Conservation (phyloP, 1,140 invertebrate species). For the Ptiloglossa arizonensis region DNA sequence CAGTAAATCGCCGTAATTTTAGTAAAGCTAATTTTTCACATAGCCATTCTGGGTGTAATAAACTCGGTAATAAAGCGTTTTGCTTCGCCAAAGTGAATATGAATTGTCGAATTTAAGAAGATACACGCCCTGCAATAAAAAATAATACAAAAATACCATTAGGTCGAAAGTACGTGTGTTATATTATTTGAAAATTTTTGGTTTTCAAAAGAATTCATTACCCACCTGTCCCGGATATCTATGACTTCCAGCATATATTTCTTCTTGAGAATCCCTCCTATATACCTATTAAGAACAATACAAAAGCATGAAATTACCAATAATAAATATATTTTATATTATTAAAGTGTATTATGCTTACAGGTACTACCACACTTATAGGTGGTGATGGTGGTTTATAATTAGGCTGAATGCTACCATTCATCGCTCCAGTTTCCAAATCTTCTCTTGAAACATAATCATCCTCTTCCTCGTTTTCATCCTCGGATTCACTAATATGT, state of each 20-base stretch:
- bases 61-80: conserved; percentile 99
- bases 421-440: conserved; percentile 77
- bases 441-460: conserved; percentile 88
- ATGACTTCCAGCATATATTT: conserved; percentile 98
- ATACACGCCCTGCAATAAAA: conserved; percentile 90
- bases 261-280: conserved; percentile 96
- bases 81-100: conserved; percentile 99
- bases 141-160: neutral
- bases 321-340: neutral
- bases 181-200: neutral
- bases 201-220: neutral
- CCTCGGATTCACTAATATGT: conserved; percentile 95
- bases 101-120: conserved; percentile 99
- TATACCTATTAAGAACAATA: conserved; percentile 93
- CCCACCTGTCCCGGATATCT: conserved; percentile 93
- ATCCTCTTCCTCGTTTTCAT: conserved; percentile 93
- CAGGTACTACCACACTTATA: conserved; percentile 79
- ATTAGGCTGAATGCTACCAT: conserved; percentile 68
- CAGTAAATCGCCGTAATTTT: conserved; percentile 11
- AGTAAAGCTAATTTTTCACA: conserved; percentile 69
- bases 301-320: conserved; percentile 35
- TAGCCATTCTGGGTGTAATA: conserved; percentile 91
- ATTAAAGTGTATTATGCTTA: conserved; percentile 60
- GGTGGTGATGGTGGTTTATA: conserved; percentile 75
- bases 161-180: neutral